phyloP scores from a whole-genome alignment of 1,140 invertebrate genomes.

The Gyrodactylus salaris region DNA sequence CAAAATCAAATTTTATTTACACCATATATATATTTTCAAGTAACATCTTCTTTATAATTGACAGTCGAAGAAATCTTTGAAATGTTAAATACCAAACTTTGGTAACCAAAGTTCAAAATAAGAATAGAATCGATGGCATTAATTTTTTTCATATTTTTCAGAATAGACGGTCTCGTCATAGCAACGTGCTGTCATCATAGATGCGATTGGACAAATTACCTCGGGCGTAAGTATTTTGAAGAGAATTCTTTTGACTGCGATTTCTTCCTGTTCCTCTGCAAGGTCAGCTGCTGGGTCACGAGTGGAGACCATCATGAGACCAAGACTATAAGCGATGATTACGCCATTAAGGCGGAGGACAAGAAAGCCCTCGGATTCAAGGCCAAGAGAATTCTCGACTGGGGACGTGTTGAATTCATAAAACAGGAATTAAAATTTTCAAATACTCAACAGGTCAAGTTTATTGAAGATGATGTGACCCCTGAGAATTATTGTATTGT shows the following conservation, averaged over 20 bases:
- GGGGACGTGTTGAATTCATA: background rate
- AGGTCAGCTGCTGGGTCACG: background rate
- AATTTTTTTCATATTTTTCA: too few species aligned
- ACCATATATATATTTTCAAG: too few species aligned
- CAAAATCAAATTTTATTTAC: too few species aligned
- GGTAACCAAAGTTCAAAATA: too few species aligned
- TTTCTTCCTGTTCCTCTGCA: background rate
- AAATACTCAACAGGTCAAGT: background rate
- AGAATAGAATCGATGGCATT: too few species aligned
- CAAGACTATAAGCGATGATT: background rate
- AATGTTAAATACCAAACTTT: too few species aligned
- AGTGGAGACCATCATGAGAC: background rate
- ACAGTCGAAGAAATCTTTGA: too few species aligned
- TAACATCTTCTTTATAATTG: too few species aligned
- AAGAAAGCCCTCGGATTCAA: background rate
- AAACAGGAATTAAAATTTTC: background rate
- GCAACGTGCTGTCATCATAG: conserved; percentile 56
- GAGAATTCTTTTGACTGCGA: background rate
- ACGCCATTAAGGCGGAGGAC: background rate
- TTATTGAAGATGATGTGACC: background rate
- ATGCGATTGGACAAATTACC: conserved; percentile 33
- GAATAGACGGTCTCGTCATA: conserved; percentile 28
- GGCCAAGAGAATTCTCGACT: background rate
- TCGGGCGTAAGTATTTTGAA: background rate
- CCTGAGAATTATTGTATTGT: background rate